Evolutionary conservation across 1,140 invertebrate species (phyloP).

Genomic region (Bombus haemorrhoidalis): DNA sequence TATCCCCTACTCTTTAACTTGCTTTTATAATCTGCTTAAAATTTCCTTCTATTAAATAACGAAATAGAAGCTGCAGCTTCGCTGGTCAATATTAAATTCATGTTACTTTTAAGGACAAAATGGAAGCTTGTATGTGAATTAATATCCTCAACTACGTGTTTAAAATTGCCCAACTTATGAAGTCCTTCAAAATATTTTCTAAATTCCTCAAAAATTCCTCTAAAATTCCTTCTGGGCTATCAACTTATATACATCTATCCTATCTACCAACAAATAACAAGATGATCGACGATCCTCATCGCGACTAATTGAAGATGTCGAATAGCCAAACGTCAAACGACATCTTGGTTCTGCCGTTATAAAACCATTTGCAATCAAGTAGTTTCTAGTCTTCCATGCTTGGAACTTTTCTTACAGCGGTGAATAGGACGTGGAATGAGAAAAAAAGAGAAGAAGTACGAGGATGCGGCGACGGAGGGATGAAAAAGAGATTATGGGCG

Average conservation of each 20-base stretch:
- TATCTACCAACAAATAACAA: not conserved
- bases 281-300: not conserved
- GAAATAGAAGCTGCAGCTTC: not conserved
- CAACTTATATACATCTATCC: too few species aligned
- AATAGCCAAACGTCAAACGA: not conserved
- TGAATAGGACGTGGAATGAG: not conserved
- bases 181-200: not conserved
- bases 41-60: constrained; percentile 5
- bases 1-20: not conserved
- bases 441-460: not conserved
- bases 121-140: not conserved
- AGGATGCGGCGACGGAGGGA: not conserved
- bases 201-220: not conserved
- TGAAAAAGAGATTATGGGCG: constrained; percentile 39
- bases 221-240: not conserved
- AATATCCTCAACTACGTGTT: not conserved
- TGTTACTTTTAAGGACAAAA: not conserved
- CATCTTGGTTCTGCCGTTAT: not conserved
- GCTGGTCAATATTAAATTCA: constrained; percentile 10
- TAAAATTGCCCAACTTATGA: not conserved
- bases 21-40: not conserved
- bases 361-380: not conserved
- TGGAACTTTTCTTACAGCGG: constrained; percentile 11
- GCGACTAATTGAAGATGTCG: not conserved
- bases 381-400: not conserved